A percentile compares a stretch with the other conserved stretches of the same genome.
phyloP scores from a whole-genome alignment of 2,797 vertebrate species.

The Lagocephalus sceleratus region DNA sequence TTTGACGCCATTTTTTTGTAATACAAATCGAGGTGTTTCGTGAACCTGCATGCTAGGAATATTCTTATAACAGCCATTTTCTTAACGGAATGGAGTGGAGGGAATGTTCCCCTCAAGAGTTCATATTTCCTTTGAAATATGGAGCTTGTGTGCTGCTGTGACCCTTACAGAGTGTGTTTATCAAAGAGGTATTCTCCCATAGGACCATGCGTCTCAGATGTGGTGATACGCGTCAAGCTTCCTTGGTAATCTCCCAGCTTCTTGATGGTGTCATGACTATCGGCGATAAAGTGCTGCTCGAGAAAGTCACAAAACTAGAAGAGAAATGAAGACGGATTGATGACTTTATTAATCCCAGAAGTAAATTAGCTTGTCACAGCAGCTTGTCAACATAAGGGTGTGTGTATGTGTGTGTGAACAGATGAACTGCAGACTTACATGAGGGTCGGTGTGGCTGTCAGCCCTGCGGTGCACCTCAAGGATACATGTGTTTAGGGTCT shows the following conservation, averaged over 20 bases:
- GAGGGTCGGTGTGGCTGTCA: slow-evolving; percentile 57
- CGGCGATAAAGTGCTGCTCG: slow-evolving; percentile 67
- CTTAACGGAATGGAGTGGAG: slow-evolving; percentile 7
- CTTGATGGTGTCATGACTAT: slow-evolving; percentile 76
- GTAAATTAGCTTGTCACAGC: neutral
- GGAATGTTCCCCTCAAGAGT: neutral
- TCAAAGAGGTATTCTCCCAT: slow-evolving; percentile 81
- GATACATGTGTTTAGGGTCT: slow-evolving; percentile 65
- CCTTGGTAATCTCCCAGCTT: slow-evolving; percentile 70
- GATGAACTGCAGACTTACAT: slow-evolving; percentile 56
- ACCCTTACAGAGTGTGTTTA: slow-evolving; percentile 72
- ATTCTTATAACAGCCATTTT: neutral
- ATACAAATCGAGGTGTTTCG: slow-evolving; percentile 47
- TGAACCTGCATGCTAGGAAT: slow-evolving; percentile 15
- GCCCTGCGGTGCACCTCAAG: slow-evolving; percentile 68
- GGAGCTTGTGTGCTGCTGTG: slow-evolving; percentile 3
- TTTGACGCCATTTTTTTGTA: neutral
- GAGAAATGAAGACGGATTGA: neutral
- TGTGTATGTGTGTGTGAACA: too few relatives aligned
- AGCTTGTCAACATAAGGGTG: too few relatives aligned
- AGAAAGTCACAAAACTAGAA: slow-evolving; percentile 75
- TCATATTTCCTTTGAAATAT: slow-evolving; percentile 3
- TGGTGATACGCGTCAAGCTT: slow-evolving; percentile 64
- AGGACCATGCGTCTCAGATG: slow-evolving; percentile 50
- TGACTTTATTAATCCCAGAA: neutral